Evolutionary conservation across 2,888 invertebrate genomes (phyloP).

Genomic region (Nemapogon koenigi): DNA sequence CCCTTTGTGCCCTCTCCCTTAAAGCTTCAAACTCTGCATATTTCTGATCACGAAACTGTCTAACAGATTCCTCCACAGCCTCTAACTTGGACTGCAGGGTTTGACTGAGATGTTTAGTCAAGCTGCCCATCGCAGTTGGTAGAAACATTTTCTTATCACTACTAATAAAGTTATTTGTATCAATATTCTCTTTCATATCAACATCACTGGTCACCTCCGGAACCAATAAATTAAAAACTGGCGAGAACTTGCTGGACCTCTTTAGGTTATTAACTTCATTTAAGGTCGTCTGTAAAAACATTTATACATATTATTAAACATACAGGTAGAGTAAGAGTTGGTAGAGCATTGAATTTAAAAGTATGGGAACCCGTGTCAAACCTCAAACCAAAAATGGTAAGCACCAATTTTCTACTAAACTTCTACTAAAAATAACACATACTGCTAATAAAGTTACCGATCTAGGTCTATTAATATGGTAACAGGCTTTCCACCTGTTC

Average conservation of each 20-base stretch:
- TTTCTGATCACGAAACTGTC: slow-evolving; percentile 76
- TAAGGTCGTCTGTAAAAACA: slow-evolving; percentile 62
- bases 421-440: too few relatives aligned
- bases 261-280: slow-evolving; percentile 68
- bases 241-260: slow-evolving; percentile 71
- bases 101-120: slow-evolving; percentile 72
- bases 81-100: slow-evolving; percentile 73
- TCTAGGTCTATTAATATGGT: too few relatives aligned
- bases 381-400: too few relatives aligned
- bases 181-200: slow-evolving; percentile 54
- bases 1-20: slow-evolving; percentile 74
- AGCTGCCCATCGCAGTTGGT: slow-evolving; percentile 59
- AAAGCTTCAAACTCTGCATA: slow-evolving; percentile 77
- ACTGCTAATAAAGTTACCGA: too few relatives aligned
- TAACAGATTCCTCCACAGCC: slow-evolving; percentile 76
- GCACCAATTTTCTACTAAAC: too few relatives aligned
- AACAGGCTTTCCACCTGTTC: too few relatives aligned
- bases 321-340: background rate
- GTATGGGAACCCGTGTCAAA: too few relatives aligned
- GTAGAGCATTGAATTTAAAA: too few relatives aligned
- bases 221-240: slow-evolving; percentile 74
- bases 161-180: slow-evolving; percentile 39
- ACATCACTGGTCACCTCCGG: slow-evolving; percentile 58
- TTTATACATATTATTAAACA: background rate
- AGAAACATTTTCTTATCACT: slow-evolving; percentile 43